Evolutionary conservation across 1,140 invertebrate genomes (phyloP).

Genomic region (Zaprionus vittiger): DNA sequence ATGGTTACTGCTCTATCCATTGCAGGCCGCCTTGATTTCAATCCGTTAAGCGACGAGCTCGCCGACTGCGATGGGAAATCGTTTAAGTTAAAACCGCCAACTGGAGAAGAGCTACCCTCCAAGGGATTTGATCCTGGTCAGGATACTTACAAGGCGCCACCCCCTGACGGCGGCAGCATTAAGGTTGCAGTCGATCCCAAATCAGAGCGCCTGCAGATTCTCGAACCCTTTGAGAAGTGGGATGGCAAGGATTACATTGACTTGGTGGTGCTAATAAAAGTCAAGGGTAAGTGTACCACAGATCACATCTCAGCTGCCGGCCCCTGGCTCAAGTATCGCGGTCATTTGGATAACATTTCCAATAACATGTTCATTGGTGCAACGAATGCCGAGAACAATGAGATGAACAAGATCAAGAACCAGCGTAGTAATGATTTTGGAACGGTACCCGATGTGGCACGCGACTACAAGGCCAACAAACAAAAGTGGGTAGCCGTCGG

Average conservation of each 20-base stretch:
- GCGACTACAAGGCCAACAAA: conserved; percentile 96
- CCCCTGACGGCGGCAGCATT: conserved; percentile 85
- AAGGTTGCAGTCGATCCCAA: conserved; percentile 94
- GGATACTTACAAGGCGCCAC: conserved; percentile 97
- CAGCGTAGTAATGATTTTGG: conserved; percentile 94
- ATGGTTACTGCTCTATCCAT: conserved; percentile 97
- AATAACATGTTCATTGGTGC: conserved; percentile 99
- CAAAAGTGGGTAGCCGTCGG: conserved; percentile 97
- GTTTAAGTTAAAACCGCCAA: conserved; percentile 95
- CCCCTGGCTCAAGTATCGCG: conserved; percentile 99
- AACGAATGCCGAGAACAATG: conserved; percentile 97
- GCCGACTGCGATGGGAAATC: conserved; percentile 93
- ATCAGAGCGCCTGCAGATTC: conserved; percentile 96
- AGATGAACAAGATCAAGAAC: conserved; percentile 98
- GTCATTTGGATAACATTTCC: conserved; percentile 99
- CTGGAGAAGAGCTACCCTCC: conserved; percentile 95
- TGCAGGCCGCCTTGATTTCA: conserved; percentile 96
- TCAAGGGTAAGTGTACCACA: conserved; percentile 99
- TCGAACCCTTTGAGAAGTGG: conserved; percentile 98
- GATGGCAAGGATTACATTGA: conserved; percentile 97
- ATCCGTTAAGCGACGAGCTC: conserved; percentile 94
- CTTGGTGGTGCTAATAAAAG: conserved; percentile 97
- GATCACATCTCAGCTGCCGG: conserved; percentile 99
- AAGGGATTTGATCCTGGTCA: conserved; percentile 98
- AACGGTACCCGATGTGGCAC: conserved; percentile 96